Evolutionary conservation across 2,888 invertebrate species (phyloP).

Genomic region (Labia minor): DNA sequence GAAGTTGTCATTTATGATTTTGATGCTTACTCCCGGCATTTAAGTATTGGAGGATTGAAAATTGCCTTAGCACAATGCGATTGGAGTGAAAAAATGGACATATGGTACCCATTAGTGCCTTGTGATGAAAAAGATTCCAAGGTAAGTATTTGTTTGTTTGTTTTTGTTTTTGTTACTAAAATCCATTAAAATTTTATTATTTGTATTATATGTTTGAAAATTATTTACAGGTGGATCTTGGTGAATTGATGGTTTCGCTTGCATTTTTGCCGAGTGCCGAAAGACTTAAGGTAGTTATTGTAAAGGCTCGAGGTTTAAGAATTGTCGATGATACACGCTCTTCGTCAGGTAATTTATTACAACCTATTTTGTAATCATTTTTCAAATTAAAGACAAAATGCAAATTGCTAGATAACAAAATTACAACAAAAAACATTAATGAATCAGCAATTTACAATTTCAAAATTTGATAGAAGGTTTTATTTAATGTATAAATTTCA

Average conservation of each 20-base stretch:
- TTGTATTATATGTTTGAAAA: too few relatives aligned
- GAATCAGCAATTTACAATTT: background rate
- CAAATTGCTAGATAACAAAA: too few relatives aligned
- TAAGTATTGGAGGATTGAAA: slow-evolving; percentile 50
- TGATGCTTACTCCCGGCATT: slow-evolving; percentile 52
- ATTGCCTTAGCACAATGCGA: slow-evolving; percentile 46
- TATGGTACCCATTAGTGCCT: slow-evolving; percentile 47
- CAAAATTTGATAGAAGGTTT: background rate
- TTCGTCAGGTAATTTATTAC: slow-evolving; percentile 33
- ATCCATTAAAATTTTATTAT: too few relatives aligned
- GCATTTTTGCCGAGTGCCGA: slow-evolving; percentile 46
- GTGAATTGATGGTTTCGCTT: slow-evolving; percentile 47
- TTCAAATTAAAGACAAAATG: too few relatives aligned
- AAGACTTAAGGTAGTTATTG: slow-evolving; percentile 46
- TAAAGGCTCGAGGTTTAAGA: slow-evolving; percentile 44
- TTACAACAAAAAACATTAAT: background rate
- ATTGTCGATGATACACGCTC: slow-evolving; percentile 38
- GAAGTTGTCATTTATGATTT: slow-evolving; percentile 54
- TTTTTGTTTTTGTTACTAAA: background rate
- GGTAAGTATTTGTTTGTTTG: slow-evolving; percentile 27
- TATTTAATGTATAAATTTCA: too few relatives aligned
- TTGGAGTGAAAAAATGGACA: slow-evolving; percentile 43
- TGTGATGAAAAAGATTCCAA: slow-evolving; percentile 41
- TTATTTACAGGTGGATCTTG: slow-evolving; percentile 36
- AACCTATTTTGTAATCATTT: background rate